A percentile compares a stretch with the other conserved stretches of the same genome.
phyloP scores from a whole-genome alignment of 30 jellyfish, hydroid and myxozoan species.

The Morbakka virulenta region DNA sequence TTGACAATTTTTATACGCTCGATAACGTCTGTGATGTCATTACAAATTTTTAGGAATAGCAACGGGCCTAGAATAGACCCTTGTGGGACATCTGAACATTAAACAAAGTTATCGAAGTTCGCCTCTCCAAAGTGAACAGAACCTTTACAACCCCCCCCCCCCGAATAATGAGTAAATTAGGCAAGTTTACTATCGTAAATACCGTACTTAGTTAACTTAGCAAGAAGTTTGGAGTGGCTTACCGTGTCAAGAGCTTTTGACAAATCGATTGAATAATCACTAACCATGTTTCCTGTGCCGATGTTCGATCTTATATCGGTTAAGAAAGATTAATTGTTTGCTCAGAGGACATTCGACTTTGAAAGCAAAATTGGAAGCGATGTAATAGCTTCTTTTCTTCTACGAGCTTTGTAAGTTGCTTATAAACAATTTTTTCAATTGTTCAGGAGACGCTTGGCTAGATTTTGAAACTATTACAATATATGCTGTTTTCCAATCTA shows the following conservation, averaged over 20 bases:
- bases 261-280: slow-evolving; percentile 18
- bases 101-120: not conserved
- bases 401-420: slow-evolving; percentile 9
- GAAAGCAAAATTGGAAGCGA: not conserved
- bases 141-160: not conserved
- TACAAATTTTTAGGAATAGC: too few species aligned
- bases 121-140: not conserved
- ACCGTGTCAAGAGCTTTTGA: slow-evolving; percentile 1
- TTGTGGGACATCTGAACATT: slow-evolving; percentile 5
- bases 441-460: too few species aligned
- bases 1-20: too few species aligned
- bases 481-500: too few species aligned
- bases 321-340: not conserved
- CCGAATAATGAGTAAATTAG: slow-evolving; percentile 11
- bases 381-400: slow-evolving; percentile 9
- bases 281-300: slow-evolving; percentile 35
- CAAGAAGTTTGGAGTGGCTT: slow-evolving; percentile 1
- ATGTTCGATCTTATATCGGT: slow-evolving; percentile 14
- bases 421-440: slow-evolving; percentile 1
- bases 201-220: slow-evolving; percentile 17
- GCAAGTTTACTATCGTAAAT: slow-evolving; percentile 10
- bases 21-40: too few species aligned
- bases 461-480: too few species aligned
- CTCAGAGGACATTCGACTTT: not conserved
- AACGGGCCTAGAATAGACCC: slow-evolving; percentile 40